Evolutionary conservation across 2,797 vertebrate species (phyloP), one percentile per base, ranked within the genome.

Genomic region (Eleutherodactylus coqui): DNA sequence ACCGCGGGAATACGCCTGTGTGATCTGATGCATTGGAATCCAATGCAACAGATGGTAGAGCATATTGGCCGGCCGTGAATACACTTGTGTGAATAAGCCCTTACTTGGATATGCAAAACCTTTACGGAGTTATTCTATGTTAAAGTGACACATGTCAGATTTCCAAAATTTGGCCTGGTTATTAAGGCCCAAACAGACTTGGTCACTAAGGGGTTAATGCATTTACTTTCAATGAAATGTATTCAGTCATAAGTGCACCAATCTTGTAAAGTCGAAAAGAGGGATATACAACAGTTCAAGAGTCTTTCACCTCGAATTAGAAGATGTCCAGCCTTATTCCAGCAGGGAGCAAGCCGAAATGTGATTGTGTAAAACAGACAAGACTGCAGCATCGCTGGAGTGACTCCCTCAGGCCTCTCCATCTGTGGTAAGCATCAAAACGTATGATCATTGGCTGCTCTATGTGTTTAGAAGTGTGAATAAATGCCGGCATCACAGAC

Each of bases 301-400:
- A 45, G 41, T 41, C 24, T 60, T 13, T 77, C 90, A 98, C 97
- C 96, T 92, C 94, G 91, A 86, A 98, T 90, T 84, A 98, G 92
- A 88, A 96, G 94, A 89, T 95, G 94, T 58, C 96, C 96, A 36
- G 93, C 94, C 91, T 95, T 97, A 89, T 98, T 98, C 96, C 97
- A 99, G 53, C 89, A 85, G 64, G 97, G 97, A 85, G 96, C 88
- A 90, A 98, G 92, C 89, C 93, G 93, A 86, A 92, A 89, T 21
- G 88, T 91, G 76, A 97, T 89, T 10, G 97, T 96, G 90, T 95
- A 98, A 10, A 95, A 97, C 72, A 98, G 91, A 88, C 96, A 98
- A 29, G 85, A 88, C 88, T 98, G 96, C 85, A 99, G 94, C 89
- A 94, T 73, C 45, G 86, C 87, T 88, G 96, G 95, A 82, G 89